Base-by-base conservation (phyloP, 2,888 invertebrate genomes). In the Cremastinae sp. region DNA sequence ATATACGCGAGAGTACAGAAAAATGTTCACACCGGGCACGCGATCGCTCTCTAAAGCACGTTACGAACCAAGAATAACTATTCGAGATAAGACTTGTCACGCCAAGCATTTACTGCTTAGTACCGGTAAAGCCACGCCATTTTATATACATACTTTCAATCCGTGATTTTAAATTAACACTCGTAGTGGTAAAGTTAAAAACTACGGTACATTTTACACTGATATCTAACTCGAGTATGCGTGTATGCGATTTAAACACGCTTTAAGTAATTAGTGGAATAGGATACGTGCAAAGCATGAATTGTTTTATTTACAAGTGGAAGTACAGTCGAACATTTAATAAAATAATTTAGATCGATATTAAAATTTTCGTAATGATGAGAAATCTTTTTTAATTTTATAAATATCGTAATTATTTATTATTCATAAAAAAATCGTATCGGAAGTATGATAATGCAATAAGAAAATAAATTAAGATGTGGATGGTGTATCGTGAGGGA, bases 61-160 rank as follows among this genome's bases (percentile, higher is more conserved):
- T 69, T 69, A 74, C 75, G 62, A 62, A 66, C 64, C 62, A 62
- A 59, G 66, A 74, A 73, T 70, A 66, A 39, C 64, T 58, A 56
- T 68, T 53, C 43, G 28, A 55, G 72, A 78, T 77, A 59, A 75
- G 53, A 74, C 74, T 75, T 80, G 79, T 82, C 83, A 79, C 80
- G 80, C 73, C 35, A 81, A 74, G 75, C 70, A 78, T 80, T 82
- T 78, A 76, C 78, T 69, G 69, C 75, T 72, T 59, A 56, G 74
- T 74, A 75, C 64, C 47, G 51, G 16, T 28, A 45, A 49, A 56
- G 62, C 62, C 37, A 12, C 18, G 12, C 39, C 35, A 59, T 58
- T 78, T 56, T 68, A 74, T 66, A 74, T 65, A 41, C 41, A 28
- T 2, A 28, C 51, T 14, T 22, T 14, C 7, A 10, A 10, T 14